These are phyloP conservation scores for Mythimna albipuncta DNA, from an alignment of 2,888 invertebrate genomes.

Conservation along the genomic window DNA sequence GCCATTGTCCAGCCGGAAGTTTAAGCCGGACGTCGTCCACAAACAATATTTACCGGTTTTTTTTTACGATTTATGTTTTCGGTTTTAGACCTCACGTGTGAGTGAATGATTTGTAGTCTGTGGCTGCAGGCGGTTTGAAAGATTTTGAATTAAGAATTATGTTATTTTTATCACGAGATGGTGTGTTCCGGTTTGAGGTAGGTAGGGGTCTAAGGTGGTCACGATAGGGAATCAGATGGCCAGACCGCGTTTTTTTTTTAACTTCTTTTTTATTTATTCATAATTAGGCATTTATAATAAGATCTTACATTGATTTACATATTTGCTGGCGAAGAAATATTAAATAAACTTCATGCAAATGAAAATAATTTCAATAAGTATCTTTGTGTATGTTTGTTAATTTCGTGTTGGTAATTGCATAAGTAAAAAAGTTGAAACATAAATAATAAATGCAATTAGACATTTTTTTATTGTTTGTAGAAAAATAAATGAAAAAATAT, in stretches of 20 bases:
- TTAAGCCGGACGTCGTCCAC: constrained; percentile 61
- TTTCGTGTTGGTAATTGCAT: too few relatives aligned
- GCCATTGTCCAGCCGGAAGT: constrained; percentile 61
- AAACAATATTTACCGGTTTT: constrained; percentile 60
- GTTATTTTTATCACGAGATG: constrained; percentile 10
- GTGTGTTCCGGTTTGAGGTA: constrained; percentile 46
- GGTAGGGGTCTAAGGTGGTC: constrained; percentile 10
- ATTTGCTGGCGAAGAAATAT: background rate
- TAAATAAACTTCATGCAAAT: background rate
- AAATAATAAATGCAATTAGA: too few relatives aligned
- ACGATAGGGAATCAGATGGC: background rate
- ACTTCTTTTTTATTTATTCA: too few relatives aligned
- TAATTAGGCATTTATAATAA: too few relatives aligned
- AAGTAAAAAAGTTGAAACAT: too few relatives aligned
- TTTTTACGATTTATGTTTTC: constrained; percentile 25
- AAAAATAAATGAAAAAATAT: too few relatives aligned
- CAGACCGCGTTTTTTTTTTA: background rate
- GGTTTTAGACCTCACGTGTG: constrained; percentile 58
- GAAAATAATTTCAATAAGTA: too few relatives aligned
- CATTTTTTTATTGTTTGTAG: too few relatives aligned
- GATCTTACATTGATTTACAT: too few relatives aligned
- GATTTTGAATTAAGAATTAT: constrained; percentile 16
- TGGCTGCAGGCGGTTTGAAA: constrained; percentile 21
- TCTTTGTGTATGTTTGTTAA: too few relatives aligned
- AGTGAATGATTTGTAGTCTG: constrained; percentile 55